These are phyloP conservation scores for Nasonia vitripennis DNA, from an alignment of 1,140 invertebrate species.

Conservation along the genomic window DNA sequence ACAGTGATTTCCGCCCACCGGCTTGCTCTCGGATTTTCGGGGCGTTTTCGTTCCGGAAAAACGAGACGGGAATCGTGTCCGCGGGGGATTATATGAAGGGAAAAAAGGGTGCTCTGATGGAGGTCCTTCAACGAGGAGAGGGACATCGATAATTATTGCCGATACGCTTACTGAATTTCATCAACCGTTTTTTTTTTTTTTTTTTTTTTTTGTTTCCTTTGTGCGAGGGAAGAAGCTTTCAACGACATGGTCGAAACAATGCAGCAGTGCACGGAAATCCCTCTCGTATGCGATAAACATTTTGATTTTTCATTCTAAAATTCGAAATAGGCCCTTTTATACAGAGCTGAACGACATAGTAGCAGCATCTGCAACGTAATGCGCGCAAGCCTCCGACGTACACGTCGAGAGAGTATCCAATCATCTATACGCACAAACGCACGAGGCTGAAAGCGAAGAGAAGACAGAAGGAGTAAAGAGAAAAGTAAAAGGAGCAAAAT, in stretches of 20 bases:
- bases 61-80: not conserved
- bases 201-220: not conserved
- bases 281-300: too few relatives aligned
- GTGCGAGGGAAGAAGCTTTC: not conserved
- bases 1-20: not conserved
- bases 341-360: not conserved
- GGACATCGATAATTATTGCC: constrained; percentile 18
- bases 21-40: not conserved
- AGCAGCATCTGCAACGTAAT: not conserved
- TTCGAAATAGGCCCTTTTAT: not conserved
- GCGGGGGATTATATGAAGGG: not conserved
- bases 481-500: not conserved
- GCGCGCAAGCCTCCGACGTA: not conserved
- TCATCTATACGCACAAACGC: too few relatives aligned
- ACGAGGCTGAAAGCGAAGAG: not conserved
- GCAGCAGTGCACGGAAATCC: too few relatives aligned
- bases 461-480: not conserved
- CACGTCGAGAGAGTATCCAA: not conserved
- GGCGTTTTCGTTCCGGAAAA: constrained; percentile 11
- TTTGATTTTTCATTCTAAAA: too few relatives aligned
- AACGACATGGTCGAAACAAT: too few relatives aligned
- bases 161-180: not conserved
- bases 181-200: not conserved
- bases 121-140: not conserved
- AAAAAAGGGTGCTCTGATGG: not conserved